Percentiles rank a stretch among this genome's conserved stretches.
Evolutionary conservation across 2,113 vertebrate genomes (phyloP).

Genomic region (Edolisoma coerulescens): DNA sequence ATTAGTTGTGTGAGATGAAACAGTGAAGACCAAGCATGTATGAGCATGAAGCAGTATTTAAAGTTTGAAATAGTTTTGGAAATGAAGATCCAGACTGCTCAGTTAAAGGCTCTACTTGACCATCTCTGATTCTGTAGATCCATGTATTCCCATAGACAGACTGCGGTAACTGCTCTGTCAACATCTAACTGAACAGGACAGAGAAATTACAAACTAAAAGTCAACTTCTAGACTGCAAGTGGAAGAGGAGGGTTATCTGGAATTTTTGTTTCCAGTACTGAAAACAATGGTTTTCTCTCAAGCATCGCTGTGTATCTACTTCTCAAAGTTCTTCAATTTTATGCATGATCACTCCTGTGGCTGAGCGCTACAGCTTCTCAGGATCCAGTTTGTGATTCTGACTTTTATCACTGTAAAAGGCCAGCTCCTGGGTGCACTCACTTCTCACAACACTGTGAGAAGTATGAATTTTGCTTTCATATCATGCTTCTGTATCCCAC

Average conservation of each 20-base stretch:
- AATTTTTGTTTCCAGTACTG: not conserved
- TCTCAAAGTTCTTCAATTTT: not conserved
- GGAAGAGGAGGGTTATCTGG: not conserved
- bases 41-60: not conserved
- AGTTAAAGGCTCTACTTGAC: not conserved
- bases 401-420: not conserved
- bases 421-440: not conserved
- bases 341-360: not conserved
- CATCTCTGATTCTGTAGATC: not conserved
- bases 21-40: not conserved
- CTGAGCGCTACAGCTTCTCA: not conserved
- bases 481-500: not conserved
- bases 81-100: not conserved
- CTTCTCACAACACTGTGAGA: not conserved
- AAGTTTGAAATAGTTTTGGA: not conserved
- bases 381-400: not conserved
- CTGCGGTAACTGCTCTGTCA: not conserved
- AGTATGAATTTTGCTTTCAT: not conserved
- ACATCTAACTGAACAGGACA: not conserved
- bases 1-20: not conserved
- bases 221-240: not conserved
- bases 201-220: not conserved
- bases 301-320: not conserved
- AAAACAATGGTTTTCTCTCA: not conserved
- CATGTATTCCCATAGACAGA: not conserved